A percentile compares a stretch with the other conserved stretches of the same genome.
Conservation (phyloP, 2,113 vertebrate species). For the Mustela lutreola region DNA sequence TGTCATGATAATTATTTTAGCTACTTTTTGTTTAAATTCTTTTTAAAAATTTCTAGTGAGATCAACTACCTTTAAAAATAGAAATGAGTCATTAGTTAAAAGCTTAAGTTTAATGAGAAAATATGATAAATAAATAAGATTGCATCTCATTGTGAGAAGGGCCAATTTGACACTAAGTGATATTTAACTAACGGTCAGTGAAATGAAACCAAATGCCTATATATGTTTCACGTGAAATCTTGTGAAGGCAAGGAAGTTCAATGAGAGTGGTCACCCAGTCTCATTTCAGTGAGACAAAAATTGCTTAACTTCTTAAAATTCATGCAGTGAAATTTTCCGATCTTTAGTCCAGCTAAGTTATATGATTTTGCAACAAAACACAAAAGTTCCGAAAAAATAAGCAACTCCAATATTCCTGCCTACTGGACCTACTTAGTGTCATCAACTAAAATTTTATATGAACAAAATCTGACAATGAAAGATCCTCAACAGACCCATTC, state of each 20-base stretch:
- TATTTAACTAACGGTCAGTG: not conserved
- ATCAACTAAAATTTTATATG: not conserved
- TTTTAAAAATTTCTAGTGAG: not conserved
- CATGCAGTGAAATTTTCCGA: not conserved
- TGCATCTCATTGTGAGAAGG: not conserved
- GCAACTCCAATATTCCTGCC: not conserved
- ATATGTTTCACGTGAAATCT: not conserved
- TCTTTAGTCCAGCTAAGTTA: not conserved
- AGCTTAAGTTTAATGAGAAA: not conserved
- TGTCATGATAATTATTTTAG: not conserved
- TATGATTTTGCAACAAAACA: constrained; percentile 27
- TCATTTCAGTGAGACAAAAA: not conserved
- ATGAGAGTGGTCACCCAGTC: not conserved
- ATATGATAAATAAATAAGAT: not conserved
- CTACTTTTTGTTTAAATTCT: not conserved
- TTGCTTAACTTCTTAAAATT: not conserved
- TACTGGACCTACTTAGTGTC: not conserved
- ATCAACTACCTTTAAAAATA: not conserved
- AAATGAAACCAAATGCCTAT: not conserved
- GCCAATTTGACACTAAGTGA: not conserved
- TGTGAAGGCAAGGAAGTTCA: not conserved
- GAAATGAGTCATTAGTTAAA: not conserved
- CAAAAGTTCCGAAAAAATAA: not conserved
- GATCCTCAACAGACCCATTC: not conserved
- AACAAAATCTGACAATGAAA: not conserved